These are phyloP conservation scores for Mesitornis unicolor DNA, from an alignment of 2,113 vertebrate species.

Conservation along the genomic window DNA sequence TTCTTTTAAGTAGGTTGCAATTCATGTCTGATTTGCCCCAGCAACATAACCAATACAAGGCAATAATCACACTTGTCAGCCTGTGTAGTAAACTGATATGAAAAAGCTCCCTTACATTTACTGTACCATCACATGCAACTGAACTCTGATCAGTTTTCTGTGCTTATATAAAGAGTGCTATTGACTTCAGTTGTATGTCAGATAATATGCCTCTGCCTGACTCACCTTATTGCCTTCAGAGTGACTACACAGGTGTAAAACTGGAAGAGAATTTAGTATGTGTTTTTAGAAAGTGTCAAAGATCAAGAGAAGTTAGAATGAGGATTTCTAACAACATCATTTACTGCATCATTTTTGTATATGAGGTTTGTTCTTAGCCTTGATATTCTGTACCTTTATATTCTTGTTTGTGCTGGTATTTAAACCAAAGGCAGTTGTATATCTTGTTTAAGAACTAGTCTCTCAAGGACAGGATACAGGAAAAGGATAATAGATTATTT, in stretches of 20 bases:
- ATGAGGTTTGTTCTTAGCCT: background rate
- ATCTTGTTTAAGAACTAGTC: background rate
- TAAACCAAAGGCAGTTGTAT: background rate
- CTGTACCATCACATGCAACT: background rate
- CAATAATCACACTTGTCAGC: background rate
- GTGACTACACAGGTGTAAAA: background rate
- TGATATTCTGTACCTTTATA: background rate
- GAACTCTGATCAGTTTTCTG: background rate
- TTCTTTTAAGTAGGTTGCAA: background rate
- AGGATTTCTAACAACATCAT: background rate
- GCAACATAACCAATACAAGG: background rate
- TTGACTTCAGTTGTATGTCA: background rate
- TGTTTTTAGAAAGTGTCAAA: background rate
- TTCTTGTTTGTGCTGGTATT: background rate
- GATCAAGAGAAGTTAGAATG: background rate
- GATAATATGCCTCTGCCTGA: background rate
- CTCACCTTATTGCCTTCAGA: background rate
- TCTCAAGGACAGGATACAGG: background rate
- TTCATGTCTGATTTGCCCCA: background rate
- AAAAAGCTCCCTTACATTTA: background rate
- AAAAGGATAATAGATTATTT: background rate
- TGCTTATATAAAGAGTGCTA: background rate
- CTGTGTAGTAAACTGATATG: background rate
- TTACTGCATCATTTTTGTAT: background rate
- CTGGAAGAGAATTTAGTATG: background rate